phyloP scores from a whole-genome alignment of 2,888 invertebrate genomes.

The Heliconius cydno region DNA sequence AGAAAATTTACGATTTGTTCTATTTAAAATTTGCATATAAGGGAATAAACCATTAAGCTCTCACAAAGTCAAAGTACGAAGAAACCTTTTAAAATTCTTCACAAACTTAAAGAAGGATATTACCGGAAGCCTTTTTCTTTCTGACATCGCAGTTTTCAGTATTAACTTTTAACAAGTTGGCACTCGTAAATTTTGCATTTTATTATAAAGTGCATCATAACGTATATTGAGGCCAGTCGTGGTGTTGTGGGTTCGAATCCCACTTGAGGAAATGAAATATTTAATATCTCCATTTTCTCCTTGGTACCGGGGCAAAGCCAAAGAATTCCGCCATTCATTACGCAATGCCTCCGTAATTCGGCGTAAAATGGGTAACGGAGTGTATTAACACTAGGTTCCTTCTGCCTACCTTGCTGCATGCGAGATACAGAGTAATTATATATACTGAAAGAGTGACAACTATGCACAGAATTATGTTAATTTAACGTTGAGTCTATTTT shows the following conservation, averaged over 20 bases:
- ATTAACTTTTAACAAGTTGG: slow-evolving; percentile 23
- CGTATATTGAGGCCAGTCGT: not conserved
- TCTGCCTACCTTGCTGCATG: too few species aligned
- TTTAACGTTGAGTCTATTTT: not conserved
- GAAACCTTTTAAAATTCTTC: slow-evolving; percentile 21
- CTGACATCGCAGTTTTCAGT: slow-evolving; percentile 9
- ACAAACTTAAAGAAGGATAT: slow-evolving; percentile 13
- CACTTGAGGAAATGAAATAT: too few species aligned
- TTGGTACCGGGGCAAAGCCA: too few species aligned
- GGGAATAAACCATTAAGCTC: not conserved
- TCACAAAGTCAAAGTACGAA: slow-evolving; percentile 16
- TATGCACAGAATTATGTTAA: not conserved
- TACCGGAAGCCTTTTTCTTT: slow-evolving; percentile 17
- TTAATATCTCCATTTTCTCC: too few species aligned
- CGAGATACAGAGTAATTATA: not conserved
- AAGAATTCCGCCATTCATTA: too few species aligned
- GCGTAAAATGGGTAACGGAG: too few species aligned
- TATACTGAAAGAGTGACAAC: not conserved
- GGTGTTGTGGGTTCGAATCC: too few species aligned
- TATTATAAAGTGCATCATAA: not conserved
- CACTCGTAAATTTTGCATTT: slow-evolving; percentile 8
- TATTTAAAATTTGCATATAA: slow-evolving; percentile 11
- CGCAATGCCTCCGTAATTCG: too few species aligned
- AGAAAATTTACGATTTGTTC: not conserved
- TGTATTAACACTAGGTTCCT: too few species aligned